phyloP scores from a whole-genome alignment of 2,797 vertebrate genomes.

The Typhlichthys subterraneus region DNA sequence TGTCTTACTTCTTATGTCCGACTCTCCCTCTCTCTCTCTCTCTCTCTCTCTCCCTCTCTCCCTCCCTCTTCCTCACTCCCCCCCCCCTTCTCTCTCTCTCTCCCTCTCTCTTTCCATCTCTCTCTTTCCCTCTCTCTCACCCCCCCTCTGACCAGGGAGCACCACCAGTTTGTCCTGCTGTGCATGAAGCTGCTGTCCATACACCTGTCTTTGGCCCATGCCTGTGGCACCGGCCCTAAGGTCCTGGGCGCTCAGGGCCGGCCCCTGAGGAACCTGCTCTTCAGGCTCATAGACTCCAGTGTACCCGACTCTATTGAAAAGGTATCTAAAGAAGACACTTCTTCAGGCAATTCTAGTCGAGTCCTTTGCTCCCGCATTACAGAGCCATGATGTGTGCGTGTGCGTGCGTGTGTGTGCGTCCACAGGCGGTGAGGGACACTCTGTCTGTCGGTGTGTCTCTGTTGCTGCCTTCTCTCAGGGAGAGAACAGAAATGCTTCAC shows the following conservation, averaged over 20 bases:
- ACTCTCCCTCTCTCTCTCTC: no score
- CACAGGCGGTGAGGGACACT: conserved; percentile 81
- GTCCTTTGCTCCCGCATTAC: neutral
- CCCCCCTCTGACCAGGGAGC: conserved; percentile 75
- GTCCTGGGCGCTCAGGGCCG: conserved; percentile 81
- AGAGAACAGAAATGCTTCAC: conserved; percentile 83
- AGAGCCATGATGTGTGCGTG: conserved; percentile 12
- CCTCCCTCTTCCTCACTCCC: no score
- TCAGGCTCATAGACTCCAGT: conserved; percentile 82
- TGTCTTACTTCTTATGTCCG: no score
- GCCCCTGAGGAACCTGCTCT: conserved; percentile 82
- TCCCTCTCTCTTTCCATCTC: conserved; percentile 16
- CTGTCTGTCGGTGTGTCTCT: conserved; percentile 82
- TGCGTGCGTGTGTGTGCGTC: conserved; percentile 30
- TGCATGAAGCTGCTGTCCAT: conserved; percentile 85
- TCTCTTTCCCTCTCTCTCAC: conserved; percentile 18
- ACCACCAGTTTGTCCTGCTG: conserved; percentile 83
- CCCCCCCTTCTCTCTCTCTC: conserved; percentile 21
- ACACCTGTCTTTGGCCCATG: conserved; percentile 83
- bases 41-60: neutral
- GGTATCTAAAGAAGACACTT: conserved; percentile 50
- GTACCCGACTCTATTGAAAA: conserved; percentile 84
- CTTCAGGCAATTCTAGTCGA: neutral
- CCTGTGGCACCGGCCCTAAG: conserved; percentile 80
- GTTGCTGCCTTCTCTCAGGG: conserved; percentile 82